Base-by-base conservation (phyloP, 2,113 vertebrate species). In the Syngnathoides biaculeatus region DNA sequence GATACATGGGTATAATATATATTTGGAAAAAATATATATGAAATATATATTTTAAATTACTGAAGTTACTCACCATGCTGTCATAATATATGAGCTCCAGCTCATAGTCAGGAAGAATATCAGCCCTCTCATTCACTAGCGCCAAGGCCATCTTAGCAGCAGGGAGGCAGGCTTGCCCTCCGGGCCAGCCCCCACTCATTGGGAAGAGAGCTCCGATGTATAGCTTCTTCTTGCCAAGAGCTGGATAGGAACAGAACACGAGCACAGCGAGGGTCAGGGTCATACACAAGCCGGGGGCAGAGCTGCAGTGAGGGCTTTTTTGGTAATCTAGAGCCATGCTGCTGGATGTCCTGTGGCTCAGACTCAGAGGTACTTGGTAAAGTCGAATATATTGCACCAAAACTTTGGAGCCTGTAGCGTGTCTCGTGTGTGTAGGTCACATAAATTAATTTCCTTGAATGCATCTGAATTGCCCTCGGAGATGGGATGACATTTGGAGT, bases 131-230 rank as follows among this genome's bases (percentile, higher is more conserved):
- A 86, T 97, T 97, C 69, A 97, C 95, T 87, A 96, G 90, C 78
- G 95, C 94, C 88, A 97, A 87, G 52, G 95, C 95, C 94, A 96
- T 96, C 89, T 95, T 93, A 59, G 94, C 94, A 45, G 94, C 90
- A 56, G 95, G 95, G 64, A 95, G 92, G 76, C 95, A 97, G 58
- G 95, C 95, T 89, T 97, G 95, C 8, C 95, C 95, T 48, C 95
- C 95, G 0, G 95, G 95, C 95, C 95, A 96, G 77, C 95, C 95
- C 7, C 95, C 95, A 75, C 94, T 96, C 95, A 96, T 97, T 48
- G 95, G 95, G 86, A 97, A 97, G 82, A 97, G 93, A 39, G 94
- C 95, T 66, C 95, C 95, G 86, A 96, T 95, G 93, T 96, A 95
- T 77, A 97, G 93, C 72, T 94, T 94, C 89, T 94, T 94, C 90